Conservation (phyloP, 2,888 invertebrate genomes). For the Pristionchus exspectatus region DNA sequence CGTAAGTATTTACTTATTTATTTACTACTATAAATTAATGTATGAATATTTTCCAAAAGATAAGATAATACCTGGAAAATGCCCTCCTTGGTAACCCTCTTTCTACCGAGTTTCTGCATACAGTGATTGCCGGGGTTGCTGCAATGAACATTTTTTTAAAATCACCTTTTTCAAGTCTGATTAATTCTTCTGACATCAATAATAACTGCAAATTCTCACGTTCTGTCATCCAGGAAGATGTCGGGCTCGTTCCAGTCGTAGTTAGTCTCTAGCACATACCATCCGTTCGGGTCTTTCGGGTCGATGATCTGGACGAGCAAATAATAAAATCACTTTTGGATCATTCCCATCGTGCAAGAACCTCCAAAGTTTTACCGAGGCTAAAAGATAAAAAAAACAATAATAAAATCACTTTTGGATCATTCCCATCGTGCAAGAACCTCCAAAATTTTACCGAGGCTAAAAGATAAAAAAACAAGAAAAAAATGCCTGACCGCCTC, state of each 20-base stretch:
- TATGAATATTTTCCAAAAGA: neutral
- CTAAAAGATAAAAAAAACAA: neutral
- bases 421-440: neutral
- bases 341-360: neutral
- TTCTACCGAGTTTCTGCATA: slow-evolving; percentile 76
- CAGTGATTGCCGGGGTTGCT: slow-evolving; percentile 73
- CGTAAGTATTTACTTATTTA: neutral
- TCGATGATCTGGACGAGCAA: slow-evolving; percentile 41
- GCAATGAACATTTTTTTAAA: neutral
- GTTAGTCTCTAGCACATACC: slow-evolving; percentile 82
- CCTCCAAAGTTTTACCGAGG: too few species aligned
- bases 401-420: too few species aligned
- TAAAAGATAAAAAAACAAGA: neutral
- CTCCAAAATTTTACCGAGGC: too few species aligned
- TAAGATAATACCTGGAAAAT: neutral
- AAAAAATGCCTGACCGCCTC: slow-evolving; percentile 41
- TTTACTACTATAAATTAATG: too few species aligned
- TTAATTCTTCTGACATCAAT: too few species aligned
- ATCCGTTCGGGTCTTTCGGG: slow-evolving; percentile 57
- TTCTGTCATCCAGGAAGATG: slow-evolving; percentile 82
- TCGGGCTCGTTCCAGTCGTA: slow-evolving; percentile 82
- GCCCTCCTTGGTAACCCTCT: slow-evolving; percentile 9
- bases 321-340: too few species aligned
- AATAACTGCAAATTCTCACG: neutral
- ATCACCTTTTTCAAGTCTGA: neutral